These are phyloP conservation scores for Carassius gibelio DNA, from an alignment of 2,113 vertebrate genomes.

Conservation along the genomic window DNA sequence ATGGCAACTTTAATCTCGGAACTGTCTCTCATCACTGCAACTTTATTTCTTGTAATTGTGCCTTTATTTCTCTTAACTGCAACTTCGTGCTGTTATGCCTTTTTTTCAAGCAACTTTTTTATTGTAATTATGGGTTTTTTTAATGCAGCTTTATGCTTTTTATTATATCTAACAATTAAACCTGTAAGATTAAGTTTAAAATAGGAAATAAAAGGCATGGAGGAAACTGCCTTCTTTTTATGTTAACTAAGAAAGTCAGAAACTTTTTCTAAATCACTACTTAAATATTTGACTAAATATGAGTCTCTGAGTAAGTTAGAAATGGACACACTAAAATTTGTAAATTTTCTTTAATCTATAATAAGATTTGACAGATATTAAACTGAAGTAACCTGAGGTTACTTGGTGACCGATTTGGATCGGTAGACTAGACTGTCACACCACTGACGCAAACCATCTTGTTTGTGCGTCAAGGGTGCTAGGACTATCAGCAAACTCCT, in stretches of 20 bases:
- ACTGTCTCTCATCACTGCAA: too few relatives aligned
- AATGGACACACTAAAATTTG: neutral
- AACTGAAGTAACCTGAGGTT: conserved; percentile 14
- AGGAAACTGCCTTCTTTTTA: neutral
- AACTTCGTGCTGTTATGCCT: neutral
- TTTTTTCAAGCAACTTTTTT: neutral
- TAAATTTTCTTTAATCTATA: neutral
- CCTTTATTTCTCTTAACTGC: too few relatives aligned
- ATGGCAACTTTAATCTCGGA: too few relatives aligned
- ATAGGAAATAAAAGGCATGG: too few relatives aligned
- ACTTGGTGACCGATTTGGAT: conserved; percentile 24
- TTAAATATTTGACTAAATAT: neutral
- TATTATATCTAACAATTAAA: neutral
- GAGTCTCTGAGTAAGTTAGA: neutral
- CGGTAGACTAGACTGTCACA: conserved; percentile 14
- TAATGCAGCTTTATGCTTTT: too few relatives aligned
- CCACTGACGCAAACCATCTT: conserved; percentile 37
- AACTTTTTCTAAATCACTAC: neutral
- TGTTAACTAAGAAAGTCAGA: neutral
- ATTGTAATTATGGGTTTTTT: too few relatives aligned
- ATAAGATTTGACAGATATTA: neutral
- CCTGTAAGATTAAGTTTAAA: too few relatives aligned
- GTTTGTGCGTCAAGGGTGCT: conserved; percentile 38
- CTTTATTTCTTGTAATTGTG: too few relatives aligned
- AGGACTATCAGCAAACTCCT: conserved; percentile 51